Conservation (phyloP, 2,888 invertebrate species). For the Hetaerina titia region DNA sequence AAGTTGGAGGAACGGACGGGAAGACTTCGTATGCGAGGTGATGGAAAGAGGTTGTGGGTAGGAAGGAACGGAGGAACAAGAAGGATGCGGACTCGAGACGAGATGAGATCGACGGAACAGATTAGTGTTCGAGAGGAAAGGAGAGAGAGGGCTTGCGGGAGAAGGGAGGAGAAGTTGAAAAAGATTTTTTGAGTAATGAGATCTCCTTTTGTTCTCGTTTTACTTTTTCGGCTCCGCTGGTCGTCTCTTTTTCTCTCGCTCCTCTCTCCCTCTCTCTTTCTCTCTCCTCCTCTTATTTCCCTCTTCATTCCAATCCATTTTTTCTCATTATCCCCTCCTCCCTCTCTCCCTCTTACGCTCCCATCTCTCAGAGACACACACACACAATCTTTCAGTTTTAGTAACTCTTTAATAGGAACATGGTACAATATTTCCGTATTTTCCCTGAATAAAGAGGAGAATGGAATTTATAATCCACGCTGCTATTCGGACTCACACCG, state of each 20-base stretch:
- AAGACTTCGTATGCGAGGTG: not conserved
- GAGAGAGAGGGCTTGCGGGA: not conserved
- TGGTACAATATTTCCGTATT: too few species aligned
- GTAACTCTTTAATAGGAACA: too few species aligned
- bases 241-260: not conserved
- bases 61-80: not conserved
- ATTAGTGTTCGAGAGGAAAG: not conserved
- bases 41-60: not conserved
- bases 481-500: too few species aligned
- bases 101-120: constrained; percentile 47
- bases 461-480: too few species aligned
- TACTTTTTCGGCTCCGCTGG: not conserved
- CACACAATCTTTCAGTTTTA: too few species aligned
- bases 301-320: not conserved
- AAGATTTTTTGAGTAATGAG: constrained; percentile 60
- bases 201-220: constrained; percentile 40
- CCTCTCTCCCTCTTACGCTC: not conserved
- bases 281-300: not conserved
- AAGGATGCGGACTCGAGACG: not conserved
- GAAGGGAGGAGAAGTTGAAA: constrained; percentile 23
- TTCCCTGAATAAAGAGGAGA: too few species aligned
- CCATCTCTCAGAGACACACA: too few species aligned
- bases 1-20: not conserved
- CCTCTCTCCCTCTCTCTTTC: not conserved
- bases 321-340: not conserved